Conservation (phyloP, 2,113 vertebrate species). For the Plecotus auritus region DNA sequence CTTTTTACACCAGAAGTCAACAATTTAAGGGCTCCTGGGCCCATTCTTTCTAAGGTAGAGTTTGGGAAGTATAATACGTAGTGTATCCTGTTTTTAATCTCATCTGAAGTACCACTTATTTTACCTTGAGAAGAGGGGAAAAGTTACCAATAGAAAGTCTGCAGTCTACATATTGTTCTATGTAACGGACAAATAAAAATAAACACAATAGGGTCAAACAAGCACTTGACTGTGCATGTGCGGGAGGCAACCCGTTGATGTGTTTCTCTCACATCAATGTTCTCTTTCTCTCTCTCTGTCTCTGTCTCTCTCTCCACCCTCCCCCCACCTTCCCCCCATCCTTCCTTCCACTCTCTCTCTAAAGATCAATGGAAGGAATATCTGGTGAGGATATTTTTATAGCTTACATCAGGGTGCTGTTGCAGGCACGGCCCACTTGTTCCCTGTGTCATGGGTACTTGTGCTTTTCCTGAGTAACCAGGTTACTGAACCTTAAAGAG, state of each 20-base stretch:
- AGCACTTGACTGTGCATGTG: neutral
- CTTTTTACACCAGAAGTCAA: neutral
- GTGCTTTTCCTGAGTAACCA: neutral
- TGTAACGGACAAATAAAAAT: neutral
- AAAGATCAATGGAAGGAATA: too few relatives aligned
- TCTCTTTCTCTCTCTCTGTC: too few relatives aligned
- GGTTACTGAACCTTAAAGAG: neutral
- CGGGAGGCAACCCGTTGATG: too few relatives aligned
- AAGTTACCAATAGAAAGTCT: neutral
- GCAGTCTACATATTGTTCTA: neutral
- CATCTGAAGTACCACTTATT: neutral
- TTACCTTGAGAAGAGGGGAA: neutral
- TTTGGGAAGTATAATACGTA: neutral
- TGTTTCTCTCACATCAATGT: too few relatives aligned
- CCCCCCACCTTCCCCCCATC: rapidly evolving
- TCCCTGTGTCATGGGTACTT: too few relatives aligned
- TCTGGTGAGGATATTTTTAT: too few relatives aligned
- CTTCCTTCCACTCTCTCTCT: too few relatives aligned
- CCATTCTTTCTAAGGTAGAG: neutral
- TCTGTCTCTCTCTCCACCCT: too few relatives aligned
- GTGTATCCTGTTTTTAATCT: neutral
- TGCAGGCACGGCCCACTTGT: rapidly evolving
- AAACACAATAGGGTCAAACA: neutral
- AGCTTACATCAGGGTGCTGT: too few relatives aligned
- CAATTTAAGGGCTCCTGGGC: neutral